A percentile compares a stretch with the other conserved stretches of the same genome.
Evolutionary conservation across 1,140 invertebrate species (phyloP).

Genomic region (Centruroides vittatus): DNA sequence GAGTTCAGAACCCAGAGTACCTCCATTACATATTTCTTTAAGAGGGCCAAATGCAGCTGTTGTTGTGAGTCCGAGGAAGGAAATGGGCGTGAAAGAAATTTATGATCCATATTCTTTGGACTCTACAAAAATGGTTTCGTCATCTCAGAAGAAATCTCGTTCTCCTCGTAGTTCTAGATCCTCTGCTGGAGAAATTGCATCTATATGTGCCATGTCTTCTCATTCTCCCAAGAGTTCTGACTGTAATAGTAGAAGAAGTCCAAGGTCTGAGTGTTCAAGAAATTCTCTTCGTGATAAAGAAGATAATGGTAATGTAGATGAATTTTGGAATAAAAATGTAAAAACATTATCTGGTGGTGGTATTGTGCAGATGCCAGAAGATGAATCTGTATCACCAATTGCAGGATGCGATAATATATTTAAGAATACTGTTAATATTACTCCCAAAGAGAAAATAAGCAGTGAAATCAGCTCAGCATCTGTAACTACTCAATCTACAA

Average conservation of each 20-base stretch:
- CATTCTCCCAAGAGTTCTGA: too few species aligned
- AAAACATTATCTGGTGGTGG: conserved; percentile 14
- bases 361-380: conserved; percentile 11
- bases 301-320: conserved; percentile 12
- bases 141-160: conserved; percentile 7
- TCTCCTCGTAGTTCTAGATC: conserved; percentile 9
- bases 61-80: conserved; percentile 40
- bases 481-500: too few species aligned
- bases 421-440: too few species aligned
- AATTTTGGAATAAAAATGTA: conserved; percentile 15
- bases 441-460: too few species aligned
- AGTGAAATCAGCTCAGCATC: too few species aligned
- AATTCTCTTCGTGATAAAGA: neutral
- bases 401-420: conserved; percentile 5
- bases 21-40: conserved; percentile 74
- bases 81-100: conserved; percentile 8
- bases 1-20: conserved; percentile 40
- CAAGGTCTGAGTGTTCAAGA: neutral
- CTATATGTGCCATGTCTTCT: neutral
- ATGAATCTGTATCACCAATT: conserved; percentile 3
- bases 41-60: conserved; percentile 72
- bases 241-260: neutral
- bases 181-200: neutral
- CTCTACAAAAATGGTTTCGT: too few species aligned
- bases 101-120: too few species aligned